A percentile compares a stretch with the other conserved stretches of the same genome.
Conservation (phyloP, 1,140 invertebrate species). For the Drosophila murphyi region DNA sequence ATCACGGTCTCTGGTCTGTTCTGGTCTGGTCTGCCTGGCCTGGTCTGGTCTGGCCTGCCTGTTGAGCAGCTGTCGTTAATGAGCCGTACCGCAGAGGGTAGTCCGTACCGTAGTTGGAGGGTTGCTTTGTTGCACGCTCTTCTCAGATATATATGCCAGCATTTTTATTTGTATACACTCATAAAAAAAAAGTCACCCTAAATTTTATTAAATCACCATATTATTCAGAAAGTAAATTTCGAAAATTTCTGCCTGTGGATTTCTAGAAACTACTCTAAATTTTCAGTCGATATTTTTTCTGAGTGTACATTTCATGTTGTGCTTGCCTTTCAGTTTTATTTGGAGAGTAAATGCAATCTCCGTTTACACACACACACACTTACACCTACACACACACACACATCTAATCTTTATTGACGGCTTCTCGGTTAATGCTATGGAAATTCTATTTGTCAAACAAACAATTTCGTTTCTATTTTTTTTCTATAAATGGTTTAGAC, state of each 20-base stretch:
- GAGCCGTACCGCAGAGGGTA: constrained; percentile 39
- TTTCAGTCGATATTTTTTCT: not conserved
- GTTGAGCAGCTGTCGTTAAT: constrained; percentile 79
- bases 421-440: constrained; percentile 41
- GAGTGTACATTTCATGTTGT: constrained; percentile 1
- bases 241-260: too few species aligned
- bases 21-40: too few species aligned
- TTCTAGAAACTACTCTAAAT: too few species aligned
- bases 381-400: not conserved
- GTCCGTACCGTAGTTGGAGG: constrained; percentile 22
- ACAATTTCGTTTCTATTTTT: constrained; percentile 60
- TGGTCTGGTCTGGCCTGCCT: constrained; percentile 4
- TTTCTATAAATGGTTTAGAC: constrained; percentile 52
- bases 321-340: constrained; percentile 27
- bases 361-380: constrained; percentile 42
- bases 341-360: constrained; percentile 69
- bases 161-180: constrained; percentile 3
- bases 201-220: not conserved
- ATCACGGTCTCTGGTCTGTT: not conserved
- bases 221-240: too few species aligned
- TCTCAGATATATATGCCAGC: not conserved
- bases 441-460: constrained; percentile 76
- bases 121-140: not conserved
- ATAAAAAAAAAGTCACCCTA: too few species aligned
- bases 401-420: constrained; percentile 76